phyloP scores from a whole-genome alignment of 2,797 vertebrate genomes.

The Channa striata region DNA sequence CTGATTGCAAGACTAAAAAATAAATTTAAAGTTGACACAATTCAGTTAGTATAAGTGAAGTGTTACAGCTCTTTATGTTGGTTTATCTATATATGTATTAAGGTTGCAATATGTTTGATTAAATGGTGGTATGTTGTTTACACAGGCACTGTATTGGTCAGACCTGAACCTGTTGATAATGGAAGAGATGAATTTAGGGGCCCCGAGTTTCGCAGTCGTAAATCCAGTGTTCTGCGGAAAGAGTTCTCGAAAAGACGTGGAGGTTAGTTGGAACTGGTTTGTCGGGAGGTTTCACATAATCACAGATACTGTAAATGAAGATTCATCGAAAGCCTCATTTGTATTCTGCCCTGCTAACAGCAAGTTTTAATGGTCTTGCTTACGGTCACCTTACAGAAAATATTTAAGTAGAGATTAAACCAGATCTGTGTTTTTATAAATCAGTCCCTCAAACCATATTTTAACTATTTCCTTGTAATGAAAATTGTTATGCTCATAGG shows the following conservation, averaged over 20 bases:
- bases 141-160: slow-evolving; percentile 94
- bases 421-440: neutral
- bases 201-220: slow-evolving; percentile 95
- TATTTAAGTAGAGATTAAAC: neutral
- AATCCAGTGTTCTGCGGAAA: slow-evolving; percentile 85
- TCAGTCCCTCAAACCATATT: neutral
- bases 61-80: neutral
- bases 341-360: neutral
- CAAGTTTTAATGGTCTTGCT: neutral
- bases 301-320: neutral
- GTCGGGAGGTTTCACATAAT: neutral
- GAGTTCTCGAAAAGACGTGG: slow-evolving; percentile 91
- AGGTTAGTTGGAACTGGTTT: slow-evolving; percentile 83
- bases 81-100: neutral
- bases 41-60: neutral
- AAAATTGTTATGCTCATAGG: slow-evolving; percentile 60
- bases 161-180: slow-evolving; percentile 94
- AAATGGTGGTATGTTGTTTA: slow-evolving; percentile 42
- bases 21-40: neutral
- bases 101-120: neutral
- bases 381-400: neutral
- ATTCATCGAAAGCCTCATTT: neutral
- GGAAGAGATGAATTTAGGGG: slow-evolving; percentile 98
- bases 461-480: slow-evolving; percentile 22
- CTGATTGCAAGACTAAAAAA: neutral